Percentiles rank a stretch among this genome's conserved stretches.
Evolutionary conservation across 2,113 vertebrate species (phyloP).

Genomic region (Gymnocephalus cernua): DNA sequence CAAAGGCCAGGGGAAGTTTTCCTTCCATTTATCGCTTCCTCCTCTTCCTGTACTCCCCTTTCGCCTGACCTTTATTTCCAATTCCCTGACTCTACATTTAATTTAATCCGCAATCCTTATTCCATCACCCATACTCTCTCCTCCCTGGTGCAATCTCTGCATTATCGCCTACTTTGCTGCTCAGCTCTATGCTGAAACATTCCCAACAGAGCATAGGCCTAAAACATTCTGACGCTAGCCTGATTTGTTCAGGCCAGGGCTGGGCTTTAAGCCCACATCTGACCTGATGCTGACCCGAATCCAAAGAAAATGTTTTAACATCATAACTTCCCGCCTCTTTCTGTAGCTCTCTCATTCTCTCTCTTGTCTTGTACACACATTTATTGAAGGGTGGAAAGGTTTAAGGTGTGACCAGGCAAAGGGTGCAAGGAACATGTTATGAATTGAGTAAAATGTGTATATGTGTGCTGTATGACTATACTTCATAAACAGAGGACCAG

Average conservation of each 20-base stretch:
- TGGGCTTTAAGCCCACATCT: background rate
- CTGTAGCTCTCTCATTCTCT: background rate
- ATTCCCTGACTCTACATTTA: slow-evolving; percentile 61
- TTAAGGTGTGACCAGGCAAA: background rate
- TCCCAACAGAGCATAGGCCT: background rate
- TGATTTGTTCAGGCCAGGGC: background rate
- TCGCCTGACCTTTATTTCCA: slow-evolving; percentile 62
- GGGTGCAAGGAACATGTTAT: background rate
- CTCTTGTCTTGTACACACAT: background rate
- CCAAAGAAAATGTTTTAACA: background rate
- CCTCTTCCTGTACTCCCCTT: slow-evolving; percentile 31
- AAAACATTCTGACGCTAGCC: background rate
- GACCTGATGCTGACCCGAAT: background rate
- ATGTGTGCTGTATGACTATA: background rate
- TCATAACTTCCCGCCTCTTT: background rate
- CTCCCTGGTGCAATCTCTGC: slow-evolving; percentile 5
- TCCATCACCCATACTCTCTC: slow-evolving; percentile 28
- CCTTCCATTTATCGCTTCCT: slow-evolving; percentile 32
- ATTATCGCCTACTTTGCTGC: slow-evolving; percentile 1
- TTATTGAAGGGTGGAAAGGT: background rate
- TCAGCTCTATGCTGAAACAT: slow-evolving; percentile 2
- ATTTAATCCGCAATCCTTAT: slow-evolving; percentile 59
- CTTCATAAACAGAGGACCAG: background rate
- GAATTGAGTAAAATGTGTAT: background rate
- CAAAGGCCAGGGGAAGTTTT: slow-evolving; percentile 26